phyloP scores from a whole-genome alignment of 2,797 vertebrate genomes.

The Pantherophis alleghaniensis region DNA sequence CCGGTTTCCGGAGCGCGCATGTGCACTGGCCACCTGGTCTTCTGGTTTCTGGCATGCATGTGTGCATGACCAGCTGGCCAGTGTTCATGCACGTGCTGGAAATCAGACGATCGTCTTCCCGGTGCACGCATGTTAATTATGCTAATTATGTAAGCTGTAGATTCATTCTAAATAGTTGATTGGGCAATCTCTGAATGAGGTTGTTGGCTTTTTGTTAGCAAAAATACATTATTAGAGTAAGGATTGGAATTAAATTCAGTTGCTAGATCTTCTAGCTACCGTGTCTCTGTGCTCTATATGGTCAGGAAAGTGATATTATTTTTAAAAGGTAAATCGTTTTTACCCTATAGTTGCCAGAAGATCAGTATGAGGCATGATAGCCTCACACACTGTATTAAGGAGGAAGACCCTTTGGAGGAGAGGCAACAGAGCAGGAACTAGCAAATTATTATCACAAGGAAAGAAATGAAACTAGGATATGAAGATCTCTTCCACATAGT shows the following conservation, averaged over 20 bases:
- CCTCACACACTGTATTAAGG: neutral
- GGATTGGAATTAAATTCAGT: neutral
- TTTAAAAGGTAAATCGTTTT: neutral
- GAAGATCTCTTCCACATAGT: neutral
- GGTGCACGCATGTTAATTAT: too few species aligned
- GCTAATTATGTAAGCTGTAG: neutral
- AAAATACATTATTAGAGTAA: neutral
- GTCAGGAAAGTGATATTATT: neutral
- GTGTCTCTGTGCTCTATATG: neutral
- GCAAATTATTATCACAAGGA: neutral
- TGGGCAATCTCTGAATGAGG: neutral
- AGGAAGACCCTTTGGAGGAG: neutral
- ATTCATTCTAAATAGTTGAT: neutral
- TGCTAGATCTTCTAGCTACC: neutral
- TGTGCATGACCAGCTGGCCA: too few species aligned
- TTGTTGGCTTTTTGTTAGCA: neutral
- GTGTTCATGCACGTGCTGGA: too few species aligned
- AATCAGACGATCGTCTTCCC: too few species aligned
- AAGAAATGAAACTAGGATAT: neutral
- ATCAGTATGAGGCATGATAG: neutral
- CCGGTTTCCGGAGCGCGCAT: too few species aligned
- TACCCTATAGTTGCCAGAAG: neutral
- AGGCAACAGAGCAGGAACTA: neutral
- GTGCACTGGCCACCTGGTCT: too few species aligned
- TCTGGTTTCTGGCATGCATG: too few species aligned